phyloP scores from a whole-genome alignment of 2,797 vertebrate genomes.

The Eulemur rubriventer region DNA sequence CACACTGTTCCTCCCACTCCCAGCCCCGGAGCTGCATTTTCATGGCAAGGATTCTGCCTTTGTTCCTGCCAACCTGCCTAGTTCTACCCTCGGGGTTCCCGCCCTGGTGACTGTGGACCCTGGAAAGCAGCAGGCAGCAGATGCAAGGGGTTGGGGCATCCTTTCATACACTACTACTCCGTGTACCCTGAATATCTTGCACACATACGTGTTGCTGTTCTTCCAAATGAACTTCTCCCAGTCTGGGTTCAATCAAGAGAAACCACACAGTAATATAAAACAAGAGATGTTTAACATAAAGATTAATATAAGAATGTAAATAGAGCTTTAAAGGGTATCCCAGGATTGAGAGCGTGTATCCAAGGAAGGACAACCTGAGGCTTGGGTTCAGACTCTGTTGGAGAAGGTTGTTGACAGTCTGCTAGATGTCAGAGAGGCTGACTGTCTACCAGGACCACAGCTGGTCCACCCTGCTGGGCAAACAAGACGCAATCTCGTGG shows the following conservation, averaged over 20 bases:
- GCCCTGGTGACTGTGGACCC: neutral
- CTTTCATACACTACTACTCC: neutral
- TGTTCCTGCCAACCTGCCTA: neutral
- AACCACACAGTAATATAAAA: neutral
- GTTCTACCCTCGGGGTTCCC: neutral
- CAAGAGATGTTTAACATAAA: neutral
- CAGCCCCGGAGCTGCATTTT: neutral
- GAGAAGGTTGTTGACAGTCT: neutral
- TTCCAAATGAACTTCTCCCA: neutral
- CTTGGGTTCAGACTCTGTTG: neutral
- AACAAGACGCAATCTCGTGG: neutral
- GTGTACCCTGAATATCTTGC: neutral
- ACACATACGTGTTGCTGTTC: neutral
- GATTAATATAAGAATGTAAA: neutral
- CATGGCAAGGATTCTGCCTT: neutral
- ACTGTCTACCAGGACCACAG: neutral
- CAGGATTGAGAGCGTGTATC: neutral
- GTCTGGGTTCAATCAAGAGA: neutral
- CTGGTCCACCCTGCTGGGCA: neutral
- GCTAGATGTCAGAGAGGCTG: neutral
- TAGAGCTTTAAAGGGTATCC: neutral
- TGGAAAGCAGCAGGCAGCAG: neutral
- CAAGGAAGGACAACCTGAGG: neutral
- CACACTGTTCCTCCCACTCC: neutral
- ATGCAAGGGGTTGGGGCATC: neutral